Evolutionary conservation across 2,113 vertebrate species (phyloP).

Genomic region (Misgurnus anguillicaudatus): DNA sequence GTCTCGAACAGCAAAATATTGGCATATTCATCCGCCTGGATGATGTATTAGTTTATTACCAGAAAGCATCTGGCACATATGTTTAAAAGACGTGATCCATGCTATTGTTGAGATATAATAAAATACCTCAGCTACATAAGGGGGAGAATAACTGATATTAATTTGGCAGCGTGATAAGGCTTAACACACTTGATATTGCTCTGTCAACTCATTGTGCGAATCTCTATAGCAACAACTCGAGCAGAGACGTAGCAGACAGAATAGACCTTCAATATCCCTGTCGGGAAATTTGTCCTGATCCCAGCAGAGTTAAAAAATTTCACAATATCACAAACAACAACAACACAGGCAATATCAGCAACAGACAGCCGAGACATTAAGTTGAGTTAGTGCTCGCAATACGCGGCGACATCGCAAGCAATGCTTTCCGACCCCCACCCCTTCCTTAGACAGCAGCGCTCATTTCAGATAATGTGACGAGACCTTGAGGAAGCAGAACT

Average conservation of each 20-base stretch:
- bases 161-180: too few species aligned
- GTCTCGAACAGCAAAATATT: too few species aligned
- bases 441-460: background rate
- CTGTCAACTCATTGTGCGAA: background rate
- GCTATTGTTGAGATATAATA: too few species aligned
- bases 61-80: constrained; percentile 1
- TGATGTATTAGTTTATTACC: background rate
- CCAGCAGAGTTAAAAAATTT: constrained; percentile 9
- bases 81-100: background rate
- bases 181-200: too few species aligned
- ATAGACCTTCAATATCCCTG: background rate
- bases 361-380: background rate
- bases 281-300: background rate
- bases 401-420: background rate
- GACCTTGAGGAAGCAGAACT: constrained; percentile 37
- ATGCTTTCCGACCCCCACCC: background rate
- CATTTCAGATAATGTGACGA: constrained; percentile 32
- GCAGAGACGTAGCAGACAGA: too few species aligned
- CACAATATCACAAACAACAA: background rate
- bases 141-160: too few species aligned
- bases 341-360: background rate
- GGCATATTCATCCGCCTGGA: background rate
- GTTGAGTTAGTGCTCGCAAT: constrained; percentile 10
- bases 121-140: too few species aligned
- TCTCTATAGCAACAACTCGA: background rate